Conservation (phyloP, 2,113 vertebrate genomes). For the Petroica traversi region DNA sequence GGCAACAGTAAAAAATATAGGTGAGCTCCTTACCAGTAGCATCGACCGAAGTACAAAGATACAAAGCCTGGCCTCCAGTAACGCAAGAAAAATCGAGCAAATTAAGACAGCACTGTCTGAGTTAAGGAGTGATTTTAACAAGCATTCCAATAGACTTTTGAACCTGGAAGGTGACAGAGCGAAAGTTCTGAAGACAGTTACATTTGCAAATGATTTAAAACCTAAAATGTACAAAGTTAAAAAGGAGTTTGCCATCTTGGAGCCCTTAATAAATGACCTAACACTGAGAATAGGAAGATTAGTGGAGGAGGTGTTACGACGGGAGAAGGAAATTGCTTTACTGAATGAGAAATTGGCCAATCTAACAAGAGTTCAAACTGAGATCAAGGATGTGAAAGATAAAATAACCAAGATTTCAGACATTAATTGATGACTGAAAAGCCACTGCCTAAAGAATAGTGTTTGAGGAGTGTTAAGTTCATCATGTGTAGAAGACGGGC, state of each 20-base stretch:
- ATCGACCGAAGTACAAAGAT: constrained; percentile 84
- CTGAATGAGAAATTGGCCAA: constrained; percentile 83
- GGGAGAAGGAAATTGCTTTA: constrained; percentile 79
- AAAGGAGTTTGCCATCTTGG: constrained; percentile 82
- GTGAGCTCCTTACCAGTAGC: constrained; percentile 84
- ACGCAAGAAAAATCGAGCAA: constrained; percentile 74
- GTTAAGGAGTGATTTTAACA: constrained; percentile 70
- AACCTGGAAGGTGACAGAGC: constrained; percentile 85
- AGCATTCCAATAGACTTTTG: constrained; percentile 75
- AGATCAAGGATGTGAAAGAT: constrained; percentile 72
- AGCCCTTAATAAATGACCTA: constrained; percentile 85
- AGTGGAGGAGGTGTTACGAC: constrained; percentile 79
- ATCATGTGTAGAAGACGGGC: not conserved
- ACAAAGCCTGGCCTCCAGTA: constrained; percentile 77
- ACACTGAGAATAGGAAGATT: constrained; percentile 85
- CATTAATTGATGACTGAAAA: constrained; percentile 26
- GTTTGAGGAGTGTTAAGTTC: not conserved
- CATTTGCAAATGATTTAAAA: constrained; percentile 89
- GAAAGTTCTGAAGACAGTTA: constrained; percentile 83
- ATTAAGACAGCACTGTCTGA: constrained; percentile 74
- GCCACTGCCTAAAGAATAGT: not conserved
- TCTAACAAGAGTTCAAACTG: constrained; percentile 73
- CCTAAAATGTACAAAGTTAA: constrained; percentile 86
- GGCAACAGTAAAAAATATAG: constrained; percentile 81
- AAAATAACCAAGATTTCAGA: constrained; percentile 74